Conservation (phyloP, 2,797 vertebrate genomes). For the Sebastes kiyomatsui region DNA sequence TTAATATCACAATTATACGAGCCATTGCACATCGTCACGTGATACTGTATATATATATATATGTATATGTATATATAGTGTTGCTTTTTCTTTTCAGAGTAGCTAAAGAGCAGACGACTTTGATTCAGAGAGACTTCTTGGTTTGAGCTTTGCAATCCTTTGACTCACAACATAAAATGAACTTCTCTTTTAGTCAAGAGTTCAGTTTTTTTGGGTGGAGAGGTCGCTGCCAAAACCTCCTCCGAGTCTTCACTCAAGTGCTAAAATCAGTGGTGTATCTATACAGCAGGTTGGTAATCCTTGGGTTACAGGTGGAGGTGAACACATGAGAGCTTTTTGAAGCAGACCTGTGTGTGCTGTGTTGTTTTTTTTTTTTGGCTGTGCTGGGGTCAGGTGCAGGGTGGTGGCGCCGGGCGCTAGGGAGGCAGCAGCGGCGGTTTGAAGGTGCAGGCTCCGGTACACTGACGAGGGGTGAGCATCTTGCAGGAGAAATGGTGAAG, state of each 20-base stretch:
- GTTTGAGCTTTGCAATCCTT: constrained; percentile 69
- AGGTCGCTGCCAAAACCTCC: neutral
- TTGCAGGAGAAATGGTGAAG: constrained; percentile 97
- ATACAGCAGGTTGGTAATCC: constrained; percentile 59
- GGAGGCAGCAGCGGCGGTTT: constrained; percentile 93
- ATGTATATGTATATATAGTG: constrained; percentile 63
- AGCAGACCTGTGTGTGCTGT: neutral
- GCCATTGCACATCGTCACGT: constrained; percentile 96
- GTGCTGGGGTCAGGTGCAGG: constrained; percentile 48
- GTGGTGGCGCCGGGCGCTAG: constrained; percentile 58
- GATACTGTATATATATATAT: constrained; percentile 56
- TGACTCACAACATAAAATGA: constrained; percentile 60
- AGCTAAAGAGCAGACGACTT: constrained; percentile 63
- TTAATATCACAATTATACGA: constrained; percentile 87
- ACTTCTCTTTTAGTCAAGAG: constrained; percentile 44
- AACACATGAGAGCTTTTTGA: constrained; percentile 32
- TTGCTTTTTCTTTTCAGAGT: constrained; percentile 53
- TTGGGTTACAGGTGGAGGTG: constrained; percentile 45
- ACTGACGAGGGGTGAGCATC: constrained; percentile 95
- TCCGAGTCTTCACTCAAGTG: constrained; percentile 47
- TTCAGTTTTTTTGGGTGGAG: neutral
- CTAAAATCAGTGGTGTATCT: constrained; percentile 59
- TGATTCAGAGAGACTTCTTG: constrained; percentile 49
- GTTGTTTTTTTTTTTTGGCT: constrained; percentile 51
- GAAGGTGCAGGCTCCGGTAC: constrained; percentile 93